Base-by-base conservation (phyloP, 2,888 invertebrate species). In the Steinernema carpocapsae region DNA sequence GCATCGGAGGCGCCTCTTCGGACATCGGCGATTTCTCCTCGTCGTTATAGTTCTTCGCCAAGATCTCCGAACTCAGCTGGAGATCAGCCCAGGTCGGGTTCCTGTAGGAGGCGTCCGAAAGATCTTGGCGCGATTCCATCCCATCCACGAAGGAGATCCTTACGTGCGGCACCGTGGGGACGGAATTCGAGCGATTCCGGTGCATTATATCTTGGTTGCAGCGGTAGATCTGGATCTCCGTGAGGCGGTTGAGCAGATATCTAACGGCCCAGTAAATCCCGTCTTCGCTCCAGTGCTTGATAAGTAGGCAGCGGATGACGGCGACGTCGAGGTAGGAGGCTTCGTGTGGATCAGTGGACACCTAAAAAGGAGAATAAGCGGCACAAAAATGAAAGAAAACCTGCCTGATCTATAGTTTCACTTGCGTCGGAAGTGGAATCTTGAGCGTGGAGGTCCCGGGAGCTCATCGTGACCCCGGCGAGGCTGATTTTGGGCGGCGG, bases 281-380 rank as follows among this genome's bases (percentile, higher is more conserved):
- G 88, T 97, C 97, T 88, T 97, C 97, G 87, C 94, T 93, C 99
- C 99, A 99, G 87, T 96, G 95, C 0, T 94, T 92, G 77, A 96
- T 93, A 88, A 99, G 96, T 17, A 99, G 91, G 88, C 97, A 97
- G 72, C 97, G 91, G 73, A 99, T 89, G 0, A 97, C 96, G 1
- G 96, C 95, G 0, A 99, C 94, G 88, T 99, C 99, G 74, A 99
- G 90, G 88, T 95, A 97, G 0, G 95, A 96, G 0, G 99, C 99
- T n/a, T 83, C 79, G 74, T 92, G 91, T 7, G 80, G 82, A 56
- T 80, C 82, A 6, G 0, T 93, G 91, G 89, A 93, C 91, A 10
- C 26, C 64, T n/a, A 71, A 51, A 42, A 74, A 52, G n/a, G 56
- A 51, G 77, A 83, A n/a, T n/a, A n/a, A n/a, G n/a, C n/a, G n/a